These are phyloP conservation scores for Aphidius ervi DNA, from an alignment of 1,140 invertebrate genomes.

Conservation along the genomic window DNA sequence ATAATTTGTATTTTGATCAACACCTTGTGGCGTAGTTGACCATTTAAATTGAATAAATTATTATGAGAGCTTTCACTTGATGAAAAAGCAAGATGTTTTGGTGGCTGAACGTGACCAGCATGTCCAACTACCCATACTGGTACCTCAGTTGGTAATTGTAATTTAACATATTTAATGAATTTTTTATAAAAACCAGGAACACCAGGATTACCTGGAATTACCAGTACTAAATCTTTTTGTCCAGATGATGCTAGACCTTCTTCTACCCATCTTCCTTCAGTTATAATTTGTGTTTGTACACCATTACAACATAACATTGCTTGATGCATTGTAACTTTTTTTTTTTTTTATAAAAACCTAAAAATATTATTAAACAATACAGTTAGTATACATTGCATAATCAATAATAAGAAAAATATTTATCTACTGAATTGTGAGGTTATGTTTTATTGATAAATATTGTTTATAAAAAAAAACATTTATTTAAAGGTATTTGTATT, in stretches of 20 bases:
- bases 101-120: conserved; percentile 64
- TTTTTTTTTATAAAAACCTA: background rate
- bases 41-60: conserved; percentile 63
- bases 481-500: too few species aligned
- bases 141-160: conserved; percentile 52
- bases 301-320: conserved; percentile 59
- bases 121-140: conserved; percentile 75
- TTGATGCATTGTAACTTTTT: conserved; percentile 48
- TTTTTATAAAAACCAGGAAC: conserved; percentile 67
- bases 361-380: background rate
- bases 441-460: too few species aligned
- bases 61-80: conserved; percentile 53
- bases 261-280: conserved; percentile 66
- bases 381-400: background rate
- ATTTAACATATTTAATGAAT: conserved; percentile 63
- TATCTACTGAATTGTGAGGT: too few species aligned
- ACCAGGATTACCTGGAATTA: conserved; percentile 68
- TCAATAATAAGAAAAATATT: too few species aligned
- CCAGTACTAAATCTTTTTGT: conserved; percentile 54
- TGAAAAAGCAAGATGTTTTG: conserved; percentile 39
- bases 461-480: too few species aligned
- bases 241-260: conserved; percentile 50
- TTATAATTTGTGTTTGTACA: conserved; percentile 64
- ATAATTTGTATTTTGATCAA: too few species aligned
- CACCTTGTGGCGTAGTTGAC: conserved; percentile 67